Evolutionary conservation across 2,113 vertebrate species (phyloP), one percentile per base, ranked within the genome.

Genomic region (Ciconia boyciana): DNA sequence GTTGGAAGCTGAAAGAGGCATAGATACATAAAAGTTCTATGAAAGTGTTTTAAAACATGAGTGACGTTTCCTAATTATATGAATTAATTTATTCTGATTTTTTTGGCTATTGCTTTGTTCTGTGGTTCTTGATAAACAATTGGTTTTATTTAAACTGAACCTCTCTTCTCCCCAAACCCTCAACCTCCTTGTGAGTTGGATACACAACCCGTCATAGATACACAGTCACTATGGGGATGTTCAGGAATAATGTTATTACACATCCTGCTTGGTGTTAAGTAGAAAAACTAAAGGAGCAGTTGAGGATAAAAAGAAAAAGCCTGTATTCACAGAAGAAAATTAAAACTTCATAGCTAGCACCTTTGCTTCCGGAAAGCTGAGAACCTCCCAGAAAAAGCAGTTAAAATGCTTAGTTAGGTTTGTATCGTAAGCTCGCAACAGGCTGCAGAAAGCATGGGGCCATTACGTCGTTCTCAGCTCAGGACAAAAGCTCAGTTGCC

Each of bases 91-190:
- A 7, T 64, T 68, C 41, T 75, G 7, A 3, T 43, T 46, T 78
- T 54, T 66, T 66, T 91, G 13, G 28, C 66, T 87, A 13, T 89
- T 90, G 24, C 74, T 86, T 97, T 52, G 34, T 65, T 92, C 55
- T 92, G 91, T 89, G 81, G 71, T 61, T 91, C 81, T 91, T 90
- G 76, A 90, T 90, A 92, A 96, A 83, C 88, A 84, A 49, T 80
- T 89, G 55, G 31, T 34, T 90, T 89, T 76, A 84, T 87, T 93
- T 87, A 66, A 91, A 81, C 62, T 57, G 69, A 87, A 90, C 18
- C 18, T 55, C 11, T 82, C 8, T 84, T 91, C 49, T 85, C 24
- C 48, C 48, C 83, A 87, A 92, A 79, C 10, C 43, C 58, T 85
- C 69, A 90, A 32, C 39, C 43, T 94, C 48, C 54, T 31, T 69